phyloP scores from a whole-genome alignment of 2,888 invertebrate species.

The Parascotia fuliginaria region DNA sequence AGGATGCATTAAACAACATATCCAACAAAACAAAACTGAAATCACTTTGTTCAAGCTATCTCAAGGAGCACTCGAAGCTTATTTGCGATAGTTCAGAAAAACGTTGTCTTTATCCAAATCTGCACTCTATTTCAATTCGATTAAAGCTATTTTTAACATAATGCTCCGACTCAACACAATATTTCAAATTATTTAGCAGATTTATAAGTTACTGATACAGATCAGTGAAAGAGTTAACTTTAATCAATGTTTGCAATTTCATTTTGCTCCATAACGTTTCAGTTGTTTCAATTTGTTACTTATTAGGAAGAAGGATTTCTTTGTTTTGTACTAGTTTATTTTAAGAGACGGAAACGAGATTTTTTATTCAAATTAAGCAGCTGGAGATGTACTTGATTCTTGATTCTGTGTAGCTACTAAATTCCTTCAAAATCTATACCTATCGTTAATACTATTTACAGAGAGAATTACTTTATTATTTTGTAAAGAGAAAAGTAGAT shows the following conservation, averaged over 20 bases:
- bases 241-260: constrained; percentile 21
- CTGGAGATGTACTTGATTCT: no score
- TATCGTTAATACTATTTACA: no score
- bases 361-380: no score
- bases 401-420: no score
- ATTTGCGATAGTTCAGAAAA: not conserved
- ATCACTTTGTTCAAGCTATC: not conserved
- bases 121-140: constrained; percentile 18
- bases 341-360: no score
- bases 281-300: no score
- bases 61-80: not conserved
- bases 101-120: constrained; percentile 6
- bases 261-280: constrained; percentile 8
- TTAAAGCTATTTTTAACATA: constrained; percentile 16
- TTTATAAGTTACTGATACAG: constrained; percentile 20
- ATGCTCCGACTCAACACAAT: constrained; percentile 15
- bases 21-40: not conserved
- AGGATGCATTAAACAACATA: not conserved
- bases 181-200: constrained; percentile 23
- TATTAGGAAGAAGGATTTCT: no score
- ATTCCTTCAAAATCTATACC: no score
- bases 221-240: constrained; percentile 22
- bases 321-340: no score
- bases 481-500: no score
- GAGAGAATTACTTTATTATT: no score